Percentiles rank a stretch among this genome's conserved stretches.
These are phyloP conservation scores for Melanchra persicariae DNA, from an alignment of 2,888 invertebrate species.

Conservation along the genomic window DNA sequence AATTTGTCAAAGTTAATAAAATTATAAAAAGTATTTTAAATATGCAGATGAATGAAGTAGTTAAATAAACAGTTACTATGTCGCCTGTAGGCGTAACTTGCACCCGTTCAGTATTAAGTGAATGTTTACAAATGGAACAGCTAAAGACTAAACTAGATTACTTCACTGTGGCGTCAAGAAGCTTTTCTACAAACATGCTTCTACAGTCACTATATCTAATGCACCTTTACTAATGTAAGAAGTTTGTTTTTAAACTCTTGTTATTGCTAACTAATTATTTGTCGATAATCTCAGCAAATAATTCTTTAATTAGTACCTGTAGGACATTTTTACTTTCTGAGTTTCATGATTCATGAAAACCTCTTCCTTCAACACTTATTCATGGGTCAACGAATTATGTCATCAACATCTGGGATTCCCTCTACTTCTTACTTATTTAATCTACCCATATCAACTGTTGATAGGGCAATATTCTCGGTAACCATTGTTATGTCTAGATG, in stretches of 20 bases:
- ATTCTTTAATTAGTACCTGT: too few relatives aligned
- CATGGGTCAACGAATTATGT: neutral
- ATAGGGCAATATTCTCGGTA: constrained; percentile 50
- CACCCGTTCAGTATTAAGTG: neutral
- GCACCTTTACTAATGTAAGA: neutral
- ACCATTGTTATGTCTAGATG: constrained; percentile 57
- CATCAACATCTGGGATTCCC: constrained; percentile 16
- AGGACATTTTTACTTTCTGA: neutral
- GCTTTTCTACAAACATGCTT: neutral
- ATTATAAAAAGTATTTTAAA: constrained; percentile 23
- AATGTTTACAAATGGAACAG: neutral
- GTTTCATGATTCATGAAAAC: too few relatives aligned
- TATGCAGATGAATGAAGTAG: constrained; percentile 14
- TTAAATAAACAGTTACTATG: constrained; percentile 33
- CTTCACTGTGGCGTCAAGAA: neutral
- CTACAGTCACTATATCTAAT: neutral
- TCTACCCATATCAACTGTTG: constrained; percentile 4
- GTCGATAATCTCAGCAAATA: too few relatives aligned
- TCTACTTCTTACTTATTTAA: neutral
- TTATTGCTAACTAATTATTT: too few relatives aligned
- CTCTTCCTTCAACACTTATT: neutral
- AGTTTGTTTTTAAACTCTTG: too few relatives aligned
- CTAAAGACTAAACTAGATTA: neutral
- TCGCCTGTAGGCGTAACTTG: neutral
- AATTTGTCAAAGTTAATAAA: constrained; percentile 16